phyloP scores from a whole-genome alignment of 2,888 invertebrate genomes.

The Drosophila percnosoma region DNA sequence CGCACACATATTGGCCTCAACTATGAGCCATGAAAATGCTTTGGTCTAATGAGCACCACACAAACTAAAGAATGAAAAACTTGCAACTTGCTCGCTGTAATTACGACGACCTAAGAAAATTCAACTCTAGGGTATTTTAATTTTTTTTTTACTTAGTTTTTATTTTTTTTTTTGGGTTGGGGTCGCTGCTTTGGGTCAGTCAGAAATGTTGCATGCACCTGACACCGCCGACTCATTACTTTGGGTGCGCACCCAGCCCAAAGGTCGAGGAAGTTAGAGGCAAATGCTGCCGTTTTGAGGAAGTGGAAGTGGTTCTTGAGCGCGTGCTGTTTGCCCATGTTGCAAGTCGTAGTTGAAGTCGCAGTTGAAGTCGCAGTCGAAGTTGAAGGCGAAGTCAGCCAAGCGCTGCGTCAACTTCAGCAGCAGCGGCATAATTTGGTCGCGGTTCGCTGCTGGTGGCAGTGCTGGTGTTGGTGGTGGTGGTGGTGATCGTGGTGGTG shows the following conservation, averaged over 20 bases:
- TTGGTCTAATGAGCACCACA: conserved; percentile 77
- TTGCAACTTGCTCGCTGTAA: conserved; percentile 67
- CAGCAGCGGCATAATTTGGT: conserved; percentile 71
- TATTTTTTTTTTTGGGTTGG: conserved; percentile 31
- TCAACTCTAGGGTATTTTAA: conserved; percentile 48
- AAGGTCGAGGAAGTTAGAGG: conserved; percentile 60
- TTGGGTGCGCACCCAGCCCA: conserved; percentile 50
- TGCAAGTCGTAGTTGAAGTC: conserved; percentile 23
- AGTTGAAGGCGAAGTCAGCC: conserved; percentile 53
- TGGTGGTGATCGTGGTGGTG: conserved; percentile 36
- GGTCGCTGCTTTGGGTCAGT: conserved; percentile 59
- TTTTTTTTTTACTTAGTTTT: conserved; percentile 26
- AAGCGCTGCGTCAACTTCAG: conserved; percentile 63
- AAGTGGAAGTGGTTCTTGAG: conserved; percentile 50
- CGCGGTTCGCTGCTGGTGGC: conserved; percentile 64
- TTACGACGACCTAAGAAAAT: conserved; percentile 69
- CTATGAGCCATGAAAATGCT: conserved; percentile 65
- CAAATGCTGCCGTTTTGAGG: conserved; percentile 46
- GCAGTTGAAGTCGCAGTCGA: conserved; percentile 35
- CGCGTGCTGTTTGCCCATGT: conserved; percentile 70
- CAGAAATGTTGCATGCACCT: conserved; percentile 66
- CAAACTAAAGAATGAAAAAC: conserved; percentile 56
- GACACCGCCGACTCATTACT: conserved; percentile 74
- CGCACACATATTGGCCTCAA: neutral
- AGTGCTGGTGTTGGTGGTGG: conserved; percentile 16